A percentile compares a stretch with the other conserved stretches of the same genome.
Conservation (phyloP, 2,797 vertebrate species). For the Argentina silus region DNA sequence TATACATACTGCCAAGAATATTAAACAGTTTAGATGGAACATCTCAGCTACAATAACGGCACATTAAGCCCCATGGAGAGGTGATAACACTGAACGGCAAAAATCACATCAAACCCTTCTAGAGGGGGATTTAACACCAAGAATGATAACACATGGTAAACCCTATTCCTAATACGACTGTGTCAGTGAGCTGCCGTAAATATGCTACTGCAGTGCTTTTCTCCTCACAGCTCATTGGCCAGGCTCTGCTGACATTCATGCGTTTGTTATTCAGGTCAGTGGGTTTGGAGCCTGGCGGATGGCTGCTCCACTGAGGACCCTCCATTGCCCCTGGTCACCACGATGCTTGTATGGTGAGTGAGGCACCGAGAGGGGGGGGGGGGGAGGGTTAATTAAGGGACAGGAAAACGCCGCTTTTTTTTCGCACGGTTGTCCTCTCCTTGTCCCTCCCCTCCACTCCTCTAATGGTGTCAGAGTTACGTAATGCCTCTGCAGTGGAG, state of each 20-base stretch:
- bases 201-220: slow-evolving; percentile 43
- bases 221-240: slow-evolving; percentile 64
- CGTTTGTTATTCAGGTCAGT: slow-evolving; percentile 76
- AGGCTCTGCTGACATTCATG: slow-evolving; percentile 64
- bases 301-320: slow-evolving; percentile 46
- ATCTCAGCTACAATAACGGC: neutral
- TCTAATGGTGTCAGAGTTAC: slow-evolving; percentile 11
- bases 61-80: neutral
- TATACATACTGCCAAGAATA: neutral
- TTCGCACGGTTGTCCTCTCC: slow-evolving; percentile 1
- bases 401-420: slow-evolving; percentile 34
- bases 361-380: slow-evolving; percentile 23
- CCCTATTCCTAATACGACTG: neutral
- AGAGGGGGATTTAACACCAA: neutral
- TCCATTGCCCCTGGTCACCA: slow-evolving; percentile 18
- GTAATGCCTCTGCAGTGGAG: slow-evolving; percentile 25
- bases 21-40: neutral
- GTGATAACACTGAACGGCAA: neutral
- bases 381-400: neutral
- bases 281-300: slow-evolving; percentile 64
- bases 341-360: slow-evolving; percentile 25
- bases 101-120: neutral
- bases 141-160: neutral
- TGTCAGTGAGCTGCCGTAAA: neutral
- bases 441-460: neutral